Evolutionary conservation across 1,140 invertebrate species (phyloP), one percentile per base, ranked within the genome.

Genomic region (Papilio xuthus): DNA sequence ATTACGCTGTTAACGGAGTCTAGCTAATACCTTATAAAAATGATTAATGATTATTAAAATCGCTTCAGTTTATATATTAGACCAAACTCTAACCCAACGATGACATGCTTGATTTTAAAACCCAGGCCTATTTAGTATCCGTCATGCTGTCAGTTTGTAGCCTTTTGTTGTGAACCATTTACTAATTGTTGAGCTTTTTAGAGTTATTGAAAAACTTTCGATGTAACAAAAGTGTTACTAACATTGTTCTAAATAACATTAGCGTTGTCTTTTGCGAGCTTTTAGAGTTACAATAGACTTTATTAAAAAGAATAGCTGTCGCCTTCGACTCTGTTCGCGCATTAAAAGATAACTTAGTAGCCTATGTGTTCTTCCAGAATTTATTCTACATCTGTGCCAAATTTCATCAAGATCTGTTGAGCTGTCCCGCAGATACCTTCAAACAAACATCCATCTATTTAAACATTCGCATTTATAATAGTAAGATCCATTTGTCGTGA

Each of bases 101-200:
- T 73, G 71, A 73, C 71, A 73, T 12, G 23, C 12, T 47, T 73
- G n/a, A 73, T 73, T 73, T 44, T 15, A 37, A 20, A 50, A 73
- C 47, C 42, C 20, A n/a, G 42, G 42, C 1, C 37, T 53, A 47
- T 73, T 73, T 73, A 73, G 71, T 73, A 47, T n/a, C 71, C 71
- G 71, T 47, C 71, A 47, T 13, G n/a, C 20, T 42, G 71, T 47
- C 71, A 73, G 71, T 72, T 72, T 47, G 41, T 53, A 47, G 12
- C 42, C 71, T 73, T 73, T 73, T 73, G 71, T 73, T 73, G 71
- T 44, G 20, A 23, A 47, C 71, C 41, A 73, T 73, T 73, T 26
- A 7, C 41, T 73, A 73, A 73, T 73, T 73, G 71, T 73, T 73
- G 20, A 10, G n/a, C 37, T 4, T 73, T 73, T 73, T 73, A 47